Evolutionary conservation across 2,888 invertebrate species (phyloP).

Genomic region (Aquatica leii): DNA sequence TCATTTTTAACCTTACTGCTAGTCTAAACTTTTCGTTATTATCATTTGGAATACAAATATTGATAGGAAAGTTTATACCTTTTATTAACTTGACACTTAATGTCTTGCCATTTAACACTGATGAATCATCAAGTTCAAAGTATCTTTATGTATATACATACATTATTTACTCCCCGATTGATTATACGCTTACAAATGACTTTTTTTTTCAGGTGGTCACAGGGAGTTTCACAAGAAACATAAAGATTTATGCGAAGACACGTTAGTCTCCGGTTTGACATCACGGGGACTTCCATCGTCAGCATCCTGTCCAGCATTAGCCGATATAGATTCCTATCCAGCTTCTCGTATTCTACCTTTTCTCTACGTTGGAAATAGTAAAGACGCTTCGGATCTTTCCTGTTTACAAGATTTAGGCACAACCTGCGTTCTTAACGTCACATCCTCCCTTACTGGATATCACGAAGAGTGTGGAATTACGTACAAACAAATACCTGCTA

Average conservation of each 20-base stretch:
- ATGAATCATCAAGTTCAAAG: constrained; percentile 6
- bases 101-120: background rate
- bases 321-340: constrained; percentile 77
- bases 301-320: constrained; percentile 64
- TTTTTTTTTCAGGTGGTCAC: constrained; percentile 68
- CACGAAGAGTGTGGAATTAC: constrained; percentile 72
- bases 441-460: constrained; percentile 77
- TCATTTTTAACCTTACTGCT: no score
- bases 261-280: constrained; percentile 65
- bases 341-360: constrained; percentile 82
- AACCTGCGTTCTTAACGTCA: constrained; percentile 82
- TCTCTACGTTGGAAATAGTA: constrained; percentile 82
- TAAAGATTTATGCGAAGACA: constrained; percentile 77
- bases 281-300: constrained; percentile 53
- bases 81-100: background rate
- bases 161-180: background rate
- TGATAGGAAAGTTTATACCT: background rate
- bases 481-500: constrained; percentile 82
- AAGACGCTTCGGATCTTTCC: constrained; percentile 78
- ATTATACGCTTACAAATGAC: background rate
- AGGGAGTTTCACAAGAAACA: constrained; percentile 75
- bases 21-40: no score
- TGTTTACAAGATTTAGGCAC: constrained; percentile 72
- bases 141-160: background rate
- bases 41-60: constrained; percentile 2